These are phyloP conservation scores for Drosophila tani DNA, from an alignment of 1,140 invertebrate species.

Conservation along the genomic window DNA sequence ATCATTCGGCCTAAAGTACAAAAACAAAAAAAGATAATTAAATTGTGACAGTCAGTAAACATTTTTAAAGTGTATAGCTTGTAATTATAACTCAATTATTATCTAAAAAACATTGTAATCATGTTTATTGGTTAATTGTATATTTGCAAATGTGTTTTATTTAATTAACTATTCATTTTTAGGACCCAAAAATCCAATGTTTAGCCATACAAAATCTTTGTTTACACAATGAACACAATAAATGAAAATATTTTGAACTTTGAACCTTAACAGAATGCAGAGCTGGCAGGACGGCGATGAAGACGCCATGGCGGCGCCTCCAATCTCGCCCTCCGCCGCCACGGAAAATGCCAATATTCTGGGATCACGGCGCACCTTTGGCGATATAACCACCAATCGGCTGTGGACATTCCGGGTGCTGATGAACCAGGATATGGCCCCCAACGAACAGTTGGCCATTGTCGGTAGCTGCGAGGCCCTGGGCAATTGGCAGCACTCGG, in stretches of 20 bases:
- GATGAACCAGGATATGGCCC: conserved; percentile 56
- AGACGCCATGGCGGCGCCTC: conserved; percentile 43
- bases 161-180: too few species aligned
- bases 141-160: too few species aligned
- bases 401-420: conserved; percentile 85
- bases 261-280: conserved; percentile 42
- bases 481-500: conserved; percentile 85
- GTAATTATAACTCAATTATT: not conserved
- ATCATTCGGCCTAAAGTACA: conserved; percentile 3
- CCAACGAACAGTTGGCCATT: conserved; percentile 85
- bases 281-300: conserved; percentile 67
- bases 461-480: conserved; percentile 85
- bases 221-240: not conserved
- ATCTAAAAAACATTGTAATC: not conserved
- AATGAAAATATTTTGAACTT: not conserved
- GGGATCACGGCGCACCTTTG: conserved; percentile 39
- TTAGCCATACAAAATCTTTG: not conserved
- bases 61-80: not conserved
- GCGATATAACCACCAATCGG: conserved; percentile 75
- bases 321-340: conserved; percentile 15
- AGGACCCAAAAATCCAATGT: not conserved
- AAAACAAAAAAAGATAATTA: not conserved
- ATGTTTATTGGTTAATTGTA: not conserved
- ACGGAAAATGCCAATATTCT: conserved; percentile 11
- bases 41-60: not conserved